Evolutionary conservation across 2,888 invertebrate genomes (phyloP), one percentile per base, ranked within the genome.

Genomic region (Quadriops clusia): DNA sequence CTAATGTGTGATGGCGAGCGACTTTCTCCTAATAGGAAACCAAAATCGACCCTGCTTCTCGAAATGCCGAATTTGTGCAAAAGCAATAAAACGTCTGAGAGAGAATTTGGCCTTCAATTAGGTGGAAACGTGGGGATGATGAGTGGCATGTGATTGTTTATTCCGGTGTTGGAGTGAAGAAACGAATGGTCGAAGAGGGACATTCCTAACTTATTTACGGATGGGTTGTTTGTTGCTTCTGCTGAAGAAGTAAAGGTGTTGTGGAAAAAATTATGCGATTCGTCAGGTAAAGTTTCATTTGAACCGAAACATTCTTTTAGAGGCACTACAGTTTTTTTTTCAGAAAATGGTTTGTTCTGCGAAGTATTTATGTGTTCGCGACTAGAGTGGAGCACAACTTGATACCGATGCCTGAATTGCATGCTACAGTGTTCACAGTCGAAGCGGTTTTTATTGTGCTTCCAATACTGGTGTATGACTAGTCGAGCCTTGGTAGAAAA

Each of bases 391-490:
- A 68, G 45, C 32, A 65, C 56, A 32, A 63, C 60, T 45, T 67
- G 66, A 43, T 68, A 67, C 39, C 61, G 53, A 46, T 66, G 64
- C 20, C 52, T 52, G 45, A 64, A 67, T 22, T 49, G 47, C 39
- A 53, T 49, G 39, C 56, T 58, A 45, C 68, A 68, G 41, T 63
- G 63, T 43, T 65, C 65, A 44, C 68, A 68, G 34, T 54, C 51
- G 43, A 60, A 65, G 25, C 46, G 45, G 37, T 50, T 55, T 36
- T 48, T 46, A 17, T 47, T 45, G 5, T 71, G 70, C 33, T 61
- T 58, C 69, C 70, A 71, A 12, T 63, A 49, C 23, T 57, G 53
- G 44, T 72, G 71, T 31, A 70, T 46, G 8, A 63, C 50, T 30
- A 68, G 46, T 9, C 64, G 63, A 15, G 54, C 58, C 39, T 53